Evolutionary conservation across 2,113 vertebrate species (phyloP).

Genomic region (Aleadryas rufinucha): DNA sequence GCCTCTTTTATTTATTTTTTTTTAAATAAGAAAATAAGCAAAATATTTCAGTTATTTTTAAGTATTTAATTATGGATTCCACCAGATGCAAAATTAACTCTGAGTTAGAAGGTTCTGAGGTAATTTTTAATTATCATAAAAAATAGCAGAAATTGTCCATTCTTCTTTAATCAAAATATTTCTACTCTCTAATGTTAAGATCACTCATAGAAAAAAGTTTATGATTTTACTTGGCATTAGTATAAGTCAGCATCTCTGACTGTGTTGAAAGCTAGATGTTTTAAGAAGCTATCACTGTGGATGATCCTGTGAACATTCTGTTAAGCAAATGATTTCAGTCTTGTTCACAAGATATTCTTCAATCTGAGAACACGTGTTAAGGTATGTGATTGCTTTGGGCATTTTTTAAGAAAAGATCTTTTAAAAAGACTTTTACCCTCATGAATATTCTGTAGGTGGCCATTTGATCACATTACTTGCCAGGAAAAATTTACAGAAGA

Average conservation of each 20-base stretch:
- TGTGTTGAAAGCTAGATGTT: background rate
- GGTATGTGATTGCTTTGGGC: background rate
- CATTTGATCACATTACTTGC: background rate
- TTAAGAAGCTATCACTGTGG: background rate
- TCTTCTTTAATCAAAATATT: background rate
- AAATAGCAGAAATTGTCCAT: background rate
- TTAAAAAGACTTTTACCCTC: background rate
- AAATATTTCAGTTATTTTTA: background rate
- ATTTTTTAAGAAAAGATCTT: background rate
- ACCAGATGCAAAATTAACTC: background rate
- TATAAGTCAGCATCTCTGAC: background rate
- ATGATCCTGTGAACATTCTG: background rate
- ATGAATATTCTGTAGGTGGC: background rate
- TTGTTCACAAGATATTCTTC: background rate
- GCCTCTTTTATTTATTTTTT: background rate
- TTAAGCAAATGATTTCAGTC: background rate
- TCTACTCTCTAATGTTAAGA: background rate
- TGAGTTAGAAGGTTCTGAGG: background rate
- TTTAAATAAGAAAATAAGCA: background rate
- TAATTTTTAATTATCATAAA: background rate
- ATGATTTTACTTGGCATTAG: background rate
- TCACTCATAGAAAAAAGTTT: background rate
- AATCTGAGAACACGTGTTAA: background rate
- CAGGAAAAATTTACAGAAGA: background rate
- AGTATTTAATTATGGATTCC: background rate